phyloP scores from a whole-genome alignment of 2,797 vertebrate species.

The Acipenser oxyrinchus region DNA sequence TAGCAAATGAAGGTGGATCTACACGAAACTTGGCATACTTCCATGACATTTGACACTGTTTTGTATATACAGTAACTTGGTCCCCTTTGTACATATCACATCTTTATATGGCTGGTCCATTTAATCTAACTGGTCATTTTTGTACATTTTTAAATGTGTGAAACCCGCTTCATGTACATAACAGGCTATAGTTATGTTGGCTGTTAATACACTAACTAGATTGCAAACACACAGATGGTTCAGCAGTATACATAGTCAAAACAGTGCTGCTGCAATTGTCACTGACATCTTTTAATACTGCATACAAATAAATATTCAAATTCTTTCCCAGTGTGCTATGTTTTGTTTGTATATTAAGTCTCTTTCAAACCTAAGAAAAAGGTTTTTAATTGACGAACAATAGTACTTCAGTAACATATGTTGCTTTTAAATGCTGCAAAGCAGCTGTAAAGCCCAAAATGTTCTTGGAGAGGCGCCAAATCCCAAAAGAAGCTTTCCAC shows the following conservation, averaged over 20 bases:
- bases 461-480: constrained; percentile 64
- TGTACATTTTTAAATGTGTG: constrained; percentile 43
- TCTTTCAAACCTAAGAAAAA: constrained; percentile 51
- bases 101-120: no score
- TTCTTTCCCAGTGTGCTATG: constrained; percentile 28
- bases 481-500: constrained; percentile 60
- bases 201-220: constrained; percentile 71
- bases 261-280: constrained; percentile 66
- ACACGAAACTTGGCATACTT: no score
- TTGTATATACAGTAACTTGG: no score
- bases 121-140: no score
- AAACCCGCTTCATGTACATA: constrained; percentile 63
- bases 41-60: no score
- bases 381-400: constrained; percentile 64
- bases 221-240: constrained; percentile 69
- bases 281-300: constrained; percentile 49
- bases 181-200: constrained; percentile 68
- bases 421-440: constrained; percentile 61
- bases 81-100: no score
- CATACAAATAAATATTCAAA: constrained; percentile 25
- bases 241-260: constrained; percentile 65
- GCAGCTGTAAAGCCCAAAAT: constrained; percentile 66
- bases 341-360: constrained; percentile 18
- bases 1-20: no score
- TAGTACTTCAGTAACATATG: constrained; percentile 69